phyloP scores from a whole-genome alignment of 2,797 vertebrate species.

The Artibeus jamaicensis region DNA sequence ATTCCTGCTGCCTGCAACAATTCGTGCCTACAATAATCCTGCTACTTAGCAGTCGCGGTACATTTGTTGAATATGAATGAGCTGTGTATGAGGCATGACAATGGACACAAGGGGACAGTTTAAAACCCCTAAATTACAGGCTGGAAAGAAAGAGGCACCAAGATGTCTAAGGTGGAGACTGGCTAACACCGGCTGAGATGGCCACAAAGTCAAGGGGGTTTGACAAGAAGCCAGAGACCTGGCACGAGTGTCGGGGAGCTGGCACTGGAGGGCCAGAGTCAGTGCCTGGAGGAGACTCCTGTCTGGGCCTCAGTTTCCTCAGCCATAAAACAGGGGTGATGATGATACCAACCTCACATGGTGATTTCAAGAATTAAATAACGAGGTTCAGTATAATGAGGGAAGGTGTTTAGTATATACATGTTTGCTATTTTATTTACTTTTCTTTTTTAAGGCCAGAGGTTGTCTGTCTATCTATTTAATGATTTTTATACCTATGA shows the following conservation, averaged over 20 bases:
- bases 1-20: not conserved
- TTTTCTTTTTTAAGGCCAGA: not conserved
- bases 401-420: not conserved
- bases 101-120: not conserved
- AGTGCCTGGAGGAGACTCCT: not conserved
- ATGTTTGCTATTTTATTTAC: not conserved
- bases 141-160: not conserved
- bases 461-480: not conserved
- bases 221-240: not conserved
- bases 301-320: not conserved
- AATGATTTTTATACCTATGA: too few relatives aligned
- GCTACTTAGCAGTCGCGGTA: not conserved
- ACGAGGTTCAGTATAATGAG: not conserved
- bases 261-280: not conserved
- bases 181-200: not conserved
- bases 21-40: accelerated
- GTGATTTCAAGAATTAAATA: not conserved
- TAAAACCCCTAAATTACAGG: constrained; percentile 26
- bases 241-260: not conserved
- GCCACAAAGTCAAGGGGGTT: not conserved
- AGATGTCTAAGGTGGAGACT: not conserved
- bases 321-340: not conserved
- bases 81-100: not conserved
- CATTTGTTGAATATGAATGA: not conserved
- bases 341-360: not conserved